These are phyloP conservation scores for Otocyon megalotis DNA, from an alignment of 2,113 vertebrate species.

Conservation along the genomic window DNA sequence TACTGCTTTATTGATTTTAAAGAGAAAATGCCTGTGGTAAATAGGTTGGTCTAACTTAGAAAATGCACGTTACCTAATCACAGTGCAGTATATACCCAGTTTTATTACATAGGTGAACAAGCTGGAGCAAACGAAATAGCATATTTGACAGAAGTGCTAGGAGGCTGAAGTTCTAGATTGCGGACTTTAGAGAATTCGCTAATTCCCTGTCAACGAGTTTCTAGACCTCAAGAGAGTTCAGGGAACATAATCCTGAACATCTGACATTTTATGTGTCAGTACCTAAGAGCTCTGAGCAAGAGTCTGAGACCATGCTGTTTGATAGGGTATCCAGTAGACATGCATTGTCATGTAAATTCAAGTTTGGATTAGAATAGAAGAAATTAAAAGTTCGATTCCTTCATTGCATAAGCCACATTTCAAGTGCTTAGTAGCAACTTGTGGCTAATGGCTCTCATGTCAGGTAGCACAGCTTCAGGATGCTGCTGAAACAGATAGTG, in stretches of 20 bases:
- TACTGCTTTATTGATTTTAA: not conserved
- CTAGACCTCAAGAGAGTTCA: not conserved
- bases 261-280: not conserved
- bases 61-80: not conserved
- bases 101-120: not conserved
- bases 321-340: not conserved
- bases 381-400: not conserved
- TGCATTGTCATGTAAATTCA: not conserved
- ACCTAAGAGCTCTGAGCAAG: not conserved
- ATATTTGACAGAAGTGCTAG: not conserved
- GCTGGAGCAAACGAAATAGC: not conserved
- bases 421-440: not conserved
- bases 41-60: not conserved
- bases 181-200: not conserved
- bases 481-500: accelerated
- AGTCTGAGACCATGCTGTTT: not conserved
- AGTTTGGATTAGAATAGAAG: not conserved
- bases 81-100: accelerated
- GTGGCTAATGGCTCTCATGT: accelerated
- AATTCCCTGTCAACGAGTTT: not conserved
- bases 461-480: accelerated
- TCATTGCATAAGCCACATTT: not conserved
- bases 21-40: not conserved
- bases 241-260: not conserved
- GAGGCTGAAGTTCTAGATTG: too few relatives aligned